Evolutionary conservation across 2,888 invertebrate genomes (phyloP).

Genomic region (Mellilla xanthometata): DNA sequence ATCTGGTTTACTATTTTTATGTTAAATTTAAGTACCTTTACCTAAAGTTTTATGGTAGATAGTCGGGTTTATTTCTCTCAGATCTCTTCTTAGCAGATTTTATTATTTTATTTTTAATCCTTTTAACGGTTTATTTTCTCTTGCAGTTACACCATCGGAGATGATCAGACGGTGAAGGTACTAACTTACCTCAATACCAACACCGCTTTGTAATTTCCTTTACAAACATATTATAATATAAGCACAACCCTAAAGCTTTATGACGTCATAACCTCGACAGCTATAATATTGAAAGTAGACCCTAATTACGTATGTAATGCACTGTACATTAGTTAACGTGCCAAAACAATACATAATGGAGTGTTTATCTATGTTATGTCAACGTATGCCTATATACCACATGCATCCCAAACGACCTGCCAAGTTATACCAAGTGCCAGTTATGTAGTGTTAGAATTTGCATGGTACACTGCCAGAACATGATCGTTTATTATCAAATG

Average conservation of each 20-base stretch:
- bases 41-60: too few species aligned
- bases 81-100: too few species aligned
- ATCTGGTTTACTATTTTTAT: too few species aligned
- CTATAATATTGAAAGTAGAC: not conserved
- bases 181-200: constrained; percentile 29
- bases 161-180: constrained; percentile 74
- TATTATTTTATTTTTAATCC: too few species aligned
- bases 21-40: too few species aligned
- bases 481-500: too few species aligned
- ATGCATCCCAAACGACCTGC: constrained; percentile 6
- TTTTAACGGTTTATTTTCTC: constrained; percentile 40
- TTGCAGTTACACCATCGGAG: constrained; percentile 62
- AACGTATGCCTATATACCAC: constrained; percentile 1
- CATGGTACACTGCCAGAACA: constrained; percentile 1
- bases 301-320: not conserved
- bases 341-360: not conserved
- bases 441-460: constrained; percentile 12
- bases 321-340: constrained; percentile 5
- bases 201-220: constrained; percentile 38
- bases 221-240: not conserved
- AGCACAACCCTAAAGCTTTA: constrained; percentile 21
- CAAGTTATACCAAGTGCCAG: constrained; percentile 1
- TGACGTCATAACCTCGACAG: constrained; percentile 6
- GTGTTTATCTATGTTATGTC: constrained; percentile 8
- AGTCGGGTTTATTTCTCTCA: too few species aligned